phyloP scores from a whole-genome alignment of 2,888 invertebrate species.

The Caenorhabditis sinica region DNA sequence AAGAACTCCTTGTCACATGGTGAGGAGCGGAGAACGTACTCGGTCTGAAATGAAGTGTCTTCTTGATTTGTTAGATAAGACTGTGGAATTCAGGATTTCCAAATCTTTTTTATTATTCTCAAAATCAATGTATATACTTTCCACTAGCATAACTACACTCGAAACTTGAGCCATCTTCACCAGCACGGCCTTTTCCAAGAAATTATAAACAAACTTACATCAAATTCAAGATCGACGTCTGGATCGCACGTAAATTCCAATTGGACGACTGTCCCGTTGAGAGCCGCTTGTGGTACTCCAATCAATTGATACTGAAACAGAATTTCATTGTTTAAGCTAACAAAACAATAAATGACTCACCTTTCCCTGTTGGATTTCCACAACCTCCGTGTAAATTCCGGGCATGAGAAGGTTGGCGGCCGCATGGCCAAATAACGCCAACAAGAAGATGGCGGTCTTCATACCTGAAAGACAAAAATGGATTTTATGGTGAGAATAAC shows the following conservation, averaged over 20 bases:
- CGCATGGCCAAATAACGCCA: conserved; percentile 40
- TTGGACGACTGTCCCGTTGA: conserved; percentile 81
- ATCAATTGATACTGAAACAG: conserved; percentile 80
- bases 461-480: conserved; percentile 52
- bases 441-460: conserved; percentile 44
- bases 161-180: too few species aligned
- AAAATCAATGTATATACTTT: too few species aligned
- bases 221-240: conserved; percentile 76
- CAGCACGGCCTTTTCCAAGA: too few species aligned
- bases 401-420: conserved; percentile 75
- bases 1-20: conserved; percentile 83
- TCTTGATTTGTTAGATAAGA: background rate
- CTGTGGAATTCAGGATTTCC: background rate
- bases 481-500: background rate
- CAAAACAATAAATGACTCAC: conserved; percentile 34
- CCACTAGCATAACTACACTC: too few species aligned
- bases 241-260: conserved; percentile 77
- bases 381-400: conserved; percentile 74
- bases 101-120: too few species aligned
- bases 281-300: conserved; percentile 81
- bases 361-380: conserved; percentile 69
- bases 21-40: conserved; percentile 80
- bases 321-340: background rate
- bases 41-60: conserved; percentile 65
- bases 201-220: conserved; percentile 61